Base-by-base conservation (phyloP, 2,113 vertebrate species). In the Poeciliopsis prolifica region DNA sequence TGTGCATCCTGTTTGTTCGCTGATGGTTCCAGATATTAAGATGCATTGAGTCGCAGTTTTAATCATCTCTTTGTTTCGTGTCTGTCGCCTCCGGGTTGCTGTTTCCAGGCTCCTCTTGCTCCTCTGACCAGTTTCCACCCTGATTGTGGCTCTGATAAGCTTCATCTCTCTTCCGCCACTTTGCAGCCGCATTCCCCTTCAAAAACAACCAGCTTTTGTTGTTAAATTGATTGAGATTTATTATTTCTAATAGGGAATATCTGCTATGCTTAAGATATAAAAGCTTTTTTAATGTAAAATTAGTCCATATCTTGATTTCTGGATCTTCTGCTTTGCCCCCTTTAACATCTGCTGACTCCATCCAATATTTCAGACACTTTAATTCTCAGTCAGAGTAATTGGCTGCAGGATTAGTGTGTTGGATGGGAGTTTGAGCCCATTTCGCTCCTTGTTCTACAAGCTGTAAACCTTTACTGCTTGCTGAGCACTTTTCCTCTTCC, bases 331-430 rank as follows among this genome's bases (percentile, higher is more conserved):
- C 37, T 3, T 63, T 33, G 8, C 35, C 15, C 17, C n/a, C 28
- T 29, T 54, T 7, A 58, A 19, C 24, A 31, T 40, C 63, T 58
- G 65, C 75, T 67, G 87, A 78, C 76, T 72, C 44, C 64, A 65
- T 78, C 76, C 70, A 74, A 33, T 65, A 40, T 75, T 74, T 42
- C 70, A 40, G 63, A 84, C 67, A 82, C 72, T 42, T 68, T 86
- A 62, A 77, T 67, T 81, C 72, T 74, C 14, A 0, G 61, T 44
- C 48, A 62, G 37, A 58, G 19, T 76, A 74, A 83, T 79, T 72
- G 72, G 62, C 70, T 72, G 74, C 65, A 65, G 80, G 85, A 84
- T 84, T 71, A 65, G 78, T 30, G 64, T 22, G 68, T 63, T 26
- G 30, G 65, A 42, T 42, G 64, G 31, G 78, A 68, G 35, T 68